These are phyloP conservation scores for Dermatemys mawii DNA, from an alignment of 2,113 vertebrate species.

Conservation along the genomic window DNA sequence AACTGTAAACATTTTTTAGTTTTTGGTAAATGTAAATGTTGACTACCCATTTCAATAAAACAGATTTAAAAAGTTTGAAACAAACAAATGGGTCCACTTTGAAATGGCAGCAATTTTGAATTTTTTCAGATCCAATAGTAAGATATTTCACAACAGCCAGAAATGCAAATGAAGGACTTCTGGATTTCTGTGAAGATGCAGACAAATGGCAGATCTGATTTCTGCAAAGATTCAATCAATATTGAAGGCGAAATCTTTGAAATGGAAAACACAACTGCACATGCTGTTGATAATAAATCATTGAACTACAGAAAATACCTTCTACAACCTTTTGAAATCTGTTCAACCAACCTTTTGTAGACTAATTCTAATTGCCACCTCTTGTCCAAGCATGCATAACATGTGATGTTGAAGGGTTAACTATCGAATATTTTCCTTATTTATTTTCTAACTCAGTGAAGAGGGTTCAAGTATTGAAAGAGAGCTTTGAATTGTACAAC, in stretches of 20 bases:
- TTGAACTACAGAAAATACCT: not conserved
- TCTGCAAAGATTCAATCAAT: not conserved
- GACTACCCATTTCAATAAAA: not conserved
- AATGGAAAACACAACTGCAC: not conserved
- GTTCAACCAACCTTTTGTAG: not conserved
- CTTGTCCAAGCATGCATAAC: not conserved
- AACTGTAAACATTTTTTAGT: not conserved
- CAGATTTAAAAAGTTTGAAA: too few relatives aligned
- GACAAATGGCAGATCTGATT: not conserved
- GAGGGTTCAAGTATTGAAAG: constrained; percentile 40
- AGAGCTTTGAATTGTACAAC: constrained; percentile 61
- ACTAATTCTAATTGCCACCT: not conserved
- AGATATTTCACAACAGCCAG: not conserved
- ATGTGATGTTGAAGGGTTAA: constrained; percentile 36
- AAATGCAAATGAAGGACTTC: not conserved
- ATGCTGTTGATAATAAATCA: not conserved
- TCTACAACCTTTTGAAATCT: not conserved
- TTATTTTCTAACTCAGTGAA: constrained; percentile 26
- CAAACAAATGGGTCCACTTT: rapidly evolving
- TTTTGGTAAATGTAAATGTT: not conserved
- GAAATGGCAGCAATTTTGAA: rapidly evolving
- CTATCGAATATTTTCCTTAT: not conserved
- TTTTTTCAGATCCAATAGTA: not conserved
- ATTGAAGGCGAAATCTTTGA: not conserved
- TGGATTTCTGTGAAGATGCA: not conserved